Evolutionary conservation across 2,797 vertebrate species (phyloP).

Genomic region (Alectoris magna): DNA sequence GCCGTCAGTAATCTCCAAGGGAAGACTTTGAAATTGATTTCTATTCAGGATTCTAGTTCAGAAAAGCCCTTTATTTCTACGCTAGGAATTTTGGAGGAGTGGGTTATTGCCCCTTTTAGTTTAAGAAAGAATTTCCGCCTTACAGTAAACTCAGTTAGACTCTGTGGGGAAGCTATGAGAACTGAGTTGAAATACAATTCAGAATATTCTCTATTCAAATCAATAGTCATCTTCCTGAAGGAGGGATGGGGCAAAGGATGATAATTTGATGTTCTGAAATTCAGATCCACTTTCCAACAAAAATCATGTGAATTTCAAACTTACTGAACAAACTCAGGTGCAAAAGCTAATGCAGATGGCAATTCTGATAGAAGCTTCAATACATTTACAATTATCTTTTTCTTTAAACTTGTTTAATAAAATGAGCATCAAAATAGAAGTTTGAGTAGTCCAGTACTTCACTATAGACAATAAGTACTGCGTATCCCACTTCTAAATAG

Average conservation of each 20-base stretch:
- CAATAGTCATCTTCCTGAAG: not conserved
- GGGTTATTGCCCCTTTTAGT: not conserved
- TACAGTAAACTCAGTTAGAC: not conserved
- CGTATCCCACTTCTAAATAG: not conserved
- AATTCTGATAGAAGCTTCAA: not conserved
- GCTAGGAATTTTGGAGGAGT: not conserved
- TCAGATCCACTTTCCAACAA: not conserved
- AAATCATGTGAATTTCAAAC: not conserved
- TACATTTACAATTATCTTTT: not conserved
- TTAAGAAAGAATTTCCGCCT: not conserved
- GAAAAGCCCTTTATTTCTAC: not conserved
- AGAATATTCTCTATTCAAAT: not conserved
- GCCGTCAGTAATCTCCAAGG: not conserved
- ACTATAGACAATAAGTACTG: not conserved
- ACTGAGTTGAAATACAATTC: not conserved
- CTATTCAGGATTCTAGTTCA: not conserved
- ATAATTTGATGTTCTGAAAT: not conserved
- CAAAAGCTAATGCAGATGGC: not conserved
- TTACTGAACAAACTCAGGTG: not conserved
- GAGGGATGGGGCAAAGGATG: not conserved
- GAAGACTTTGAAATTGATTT: not conserved
- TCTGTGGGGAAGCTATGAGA: not conserved
- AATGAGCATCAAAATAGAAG: not conserved
- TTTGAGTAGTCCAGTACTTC: not conserved
- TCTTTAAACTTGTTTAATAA: not conserved